Conservation (phyloP, 2,113 vertebrate genomes). For the Eurystomus gularis region DNA sequence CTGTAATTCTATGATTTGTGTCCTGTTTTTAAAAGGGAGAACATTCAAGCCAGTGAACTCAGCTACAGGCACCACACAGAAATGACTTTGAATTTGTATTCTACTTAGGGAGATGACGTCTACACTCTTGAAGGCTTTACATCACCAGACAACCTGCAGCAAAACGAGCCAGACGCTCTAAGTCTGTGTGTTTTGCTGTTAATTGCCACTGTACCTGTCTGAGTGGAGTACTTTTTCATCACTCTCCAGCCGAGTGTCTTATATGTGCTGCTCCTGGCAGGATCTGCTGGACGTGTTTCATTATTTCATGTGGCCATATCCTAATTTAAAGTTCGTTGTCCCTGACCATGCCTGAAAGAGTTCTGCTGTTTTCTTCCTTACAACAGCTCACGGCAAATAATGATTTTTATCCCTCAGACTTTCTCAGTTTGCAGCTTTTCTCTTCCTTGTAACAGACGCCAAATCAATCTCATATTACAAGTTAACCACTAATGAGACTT, state of each 20-base stretch:
- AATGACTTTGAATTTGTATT: background rate
- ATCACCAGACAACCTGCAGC: constrained; percentile 20
- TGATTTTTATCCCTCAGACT: constrained; percentile 12
- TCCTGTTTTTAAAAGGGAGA: background rate
- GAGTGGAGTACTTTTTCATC: background rate
- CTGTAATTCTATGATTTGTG: background rate
- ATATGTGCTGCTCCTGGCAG: background rate
- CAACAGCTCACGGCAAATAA: background rate
- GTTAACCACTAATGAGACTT: background rate
- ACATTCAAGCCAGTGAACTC: background rate
- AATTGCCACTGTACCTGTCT: constrained; percentile 31
- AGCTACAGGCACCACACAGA: background rate
- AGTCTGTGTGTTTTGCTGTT: constrained; percentile 1
- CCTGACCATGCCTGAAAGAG: background rate
- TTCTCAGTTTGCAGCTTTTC: constrained; percentile 28
- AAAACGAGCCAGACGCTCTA: background rate
- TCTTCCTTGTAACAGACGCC: background rate
- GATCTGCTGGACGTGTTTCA: background rate
- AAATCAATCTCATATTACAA: background rate
- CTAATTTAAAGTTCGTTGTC: constrained; percentile 24
- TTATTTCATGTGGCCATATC: background rate
- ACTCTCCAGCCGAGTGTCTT: background rate
- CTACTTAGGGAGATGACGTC: background rate
- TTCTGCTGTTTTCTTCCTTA: background rate
- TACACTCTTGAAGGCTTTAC: background rate